These are phyloP conservation scores for Anolis sagrei DNA, from an alignment of 2,113 vertebrate species.

Conservation along the genomic window DNA sequence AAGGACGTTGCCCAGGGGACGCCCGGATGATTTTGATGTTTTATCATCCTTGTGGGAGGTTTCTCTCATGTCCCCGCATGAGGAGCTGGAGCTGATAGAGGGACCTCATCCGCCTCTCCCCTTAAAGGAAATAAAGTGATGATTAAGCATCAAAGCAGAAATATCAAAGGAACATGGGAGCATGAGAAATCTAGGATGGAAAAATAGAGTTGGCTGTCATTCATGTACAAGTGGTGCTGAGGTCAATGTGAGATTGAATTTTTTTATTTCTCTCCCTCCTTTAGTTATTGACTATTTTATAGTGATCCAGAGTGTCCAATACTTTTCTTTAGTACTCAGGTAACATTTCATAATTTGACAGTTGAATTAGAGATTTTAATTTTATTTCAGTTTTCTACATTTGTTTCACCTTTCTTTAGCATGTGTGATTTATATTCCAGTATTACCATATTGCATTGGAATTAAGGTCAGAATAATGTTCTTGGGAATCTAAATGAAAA, in stretches of 20 bases:
- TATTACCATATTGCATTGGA: background rate
- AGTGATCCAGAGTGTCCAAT: background rate
- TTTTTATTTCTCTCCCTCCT: background rate
- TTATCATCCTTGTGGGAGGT: no score
- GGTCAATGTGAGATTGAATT: background rate
- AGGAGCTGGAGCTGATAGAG: no score
- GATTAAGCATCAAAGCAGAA: background rate
- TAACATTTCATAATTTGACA: background rate
- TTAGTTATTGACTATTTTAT: background rate
- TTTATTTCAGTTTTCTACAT: slow-evolving; percentile 4
- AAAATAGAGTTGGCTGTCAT: background rate
- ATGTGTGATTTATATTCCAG: background rate
- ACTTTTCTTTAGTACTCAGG: background rate
- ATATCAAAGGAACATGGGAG: background rate
- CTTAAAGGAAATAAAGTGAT: no score
- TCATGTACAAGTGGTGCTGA: background rate
- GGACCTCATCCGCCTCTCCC: no score
- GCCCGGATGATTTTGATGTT: no score
- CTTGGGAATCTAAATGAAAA: background rate
- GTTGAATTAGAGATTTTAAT: background rate
- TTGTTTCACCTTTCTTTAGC: background rate
- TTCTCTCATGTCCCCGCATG: no score
- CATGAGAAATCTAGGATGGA: background rate
- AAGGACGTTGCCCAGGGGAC: no score
- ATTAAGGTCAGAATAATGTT: background rate